A percentile compares a stretch with the other conserved stretches of the same genome.
phyloP scores from a whole-genome alignment of 2,113 vertebrate species.

The Hypocryptadius cinnamomeus region DNA sequence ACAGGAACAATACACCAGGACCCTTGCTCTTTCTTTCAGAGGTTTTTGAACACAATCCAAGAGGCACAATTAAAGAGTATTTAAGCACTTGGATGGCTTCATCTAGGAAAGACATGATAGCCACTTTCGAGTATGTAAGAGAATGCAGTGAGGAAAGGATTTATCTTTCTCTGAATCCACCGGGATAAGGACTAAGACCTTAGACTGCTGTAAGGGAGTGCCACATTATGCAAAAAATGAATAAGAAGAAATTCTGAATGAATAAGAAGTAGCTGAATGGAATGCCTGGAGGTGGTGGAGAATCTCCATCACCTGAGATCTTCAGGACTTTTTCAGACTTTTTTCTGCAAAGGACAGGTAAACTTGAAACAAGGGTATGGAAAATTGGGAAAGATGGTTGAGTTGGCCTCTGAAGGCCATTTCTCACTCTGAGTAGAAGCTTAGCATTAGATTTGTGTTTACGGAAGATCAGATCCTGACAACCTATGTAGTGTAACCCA shows the following conservation, averaged over 20 bases:
- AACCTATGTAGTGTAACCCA: neutral
- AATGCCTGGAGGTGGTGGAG: neutral
- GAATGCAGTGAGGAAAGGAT: neutral
- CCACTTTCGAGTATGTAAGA: neutral
- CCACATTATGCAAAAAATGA: neutral
- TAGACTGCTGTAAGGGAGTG: neutral
- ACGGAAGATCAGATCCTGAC: neutral
- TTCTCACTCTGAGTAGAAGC: neutral
- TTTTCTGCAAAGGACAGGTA: neutral
- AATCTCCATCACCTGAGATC: neutral
- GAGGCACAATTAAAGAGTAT: neutral
- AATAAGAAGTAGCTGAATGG: neutral
- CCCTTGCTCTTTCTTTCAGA: neutral
- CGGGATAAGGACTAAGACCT: neutral
- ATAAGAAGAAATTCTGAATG: neutral
- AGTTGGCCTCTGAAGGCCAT: neutral
- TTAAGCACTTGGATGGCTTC: neutral
- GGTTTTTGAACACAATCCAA: neutral
- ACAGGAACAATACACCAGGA: neutral
- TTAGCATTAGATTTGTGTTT: neutral
- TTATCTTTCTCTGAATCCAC: neutral
- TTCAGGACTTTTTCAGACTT: neutral
- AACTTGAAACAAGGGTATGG: neutral
- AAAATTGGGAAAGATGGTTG: neutral
- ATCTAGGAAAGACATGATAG: neutral